phyloP scores from a whole-genome alignment of 2,797 vertebrate species.

The Thunnus albacares region DNA sequence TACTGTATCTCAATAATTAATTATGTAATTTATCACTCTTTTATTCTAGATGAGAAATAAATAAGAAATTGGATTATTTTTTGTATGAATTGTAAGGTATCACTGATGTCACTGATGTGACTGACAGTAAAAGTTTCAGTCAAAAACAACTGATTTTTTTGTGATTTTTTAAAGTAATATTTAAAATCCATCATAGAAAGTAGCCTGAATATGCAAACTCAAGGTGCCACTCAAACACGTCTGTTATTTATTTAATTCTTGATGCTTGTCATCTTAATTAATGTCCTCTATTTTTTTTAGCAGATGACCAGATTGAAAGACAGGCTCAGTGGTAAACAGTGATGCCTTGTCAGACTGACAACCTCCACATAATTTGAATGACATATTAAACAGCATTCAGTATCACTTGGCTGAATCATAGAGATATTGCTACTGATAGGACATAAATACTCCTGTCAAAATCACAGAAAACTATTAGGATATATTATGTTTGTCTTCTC shows the following conservation, averaged over 20 bases:
- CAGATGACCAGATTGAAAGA: slow-evolving; percentile 47
- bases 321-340: slow-evolving; percentile 8
- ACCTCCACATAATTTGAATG: slow-evolving; percentile 16
- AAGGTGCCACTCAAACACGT: background rate
- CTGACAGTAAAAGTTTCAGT: background rate
- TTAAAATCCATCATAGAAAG: background rate
- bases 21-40: background rate
- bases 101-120: background rate
- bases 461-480: background rate
- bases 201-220: background rate
- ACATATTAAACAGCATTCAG: slow-evolving; percentile 18
- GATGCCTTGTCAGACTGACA: slow-evolving; percentile 15
- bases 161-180: background rate
- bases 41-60: background rate
- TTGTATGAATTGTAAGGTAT: background rate
- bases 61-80: background rate
- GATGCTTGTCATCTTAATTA: slow-evolving; percentile 47
- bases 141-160: background rate
- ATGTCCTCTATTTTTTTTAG: slow-evolving; percentile 26
- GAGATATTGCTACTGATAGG: background rate
- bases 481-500: background rate
- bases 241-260: slow-evolving; percentile 37
- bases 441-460: background rate
- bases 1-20: no score
- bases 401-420: background rate